These are phyloP conservation scores for Trachelus tabidus DNA, from an alignment of 2,888 invertebrate genomes.

Conservation along the genomic window DNA sequence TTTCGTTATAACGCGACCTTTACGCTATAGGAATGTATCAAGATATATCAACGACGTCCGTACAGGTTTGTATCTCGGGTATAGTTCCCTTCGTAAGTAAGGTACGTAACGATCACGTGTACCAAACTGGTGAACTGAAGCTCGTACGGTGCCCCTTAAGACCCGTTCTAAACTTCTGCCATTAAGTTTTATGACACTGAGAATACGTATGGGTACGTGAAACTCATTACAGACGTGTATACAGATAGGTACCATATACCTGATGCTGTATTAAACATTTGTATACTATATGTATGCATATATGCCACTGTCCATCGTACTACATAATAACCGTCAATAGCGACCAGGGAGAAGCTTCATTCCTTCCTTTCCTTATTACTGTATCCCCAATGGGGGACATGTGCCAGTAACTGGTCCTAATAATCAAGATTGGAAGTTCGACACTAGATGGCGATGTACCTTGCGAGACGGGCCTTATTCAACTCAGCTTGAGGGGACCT, in stretches of 20 bases:
- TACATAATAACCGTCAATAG: not conserved
- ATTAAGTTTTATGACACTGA: constrained; percentile 2
- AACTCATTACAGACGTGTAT: not conserved
- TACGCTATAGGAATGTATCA: not conserved
- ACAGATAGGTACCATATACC: not conserved
- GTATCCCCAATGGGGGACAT: too few relatives aligned
- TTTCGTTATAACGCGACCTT: not conserved
- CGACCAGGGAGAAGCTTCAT: too few relatives aligned
- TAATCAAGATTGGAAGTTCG: too few relatives aligned
- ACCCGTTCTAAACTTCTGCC: constrained; percentile 8
- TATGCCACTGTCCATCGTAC: not conserved
- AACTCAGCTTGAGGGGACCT: too few relatives aligned
- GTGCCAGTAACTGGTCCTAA: too few relatives aligned
- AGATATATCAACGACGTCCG: not conserved
- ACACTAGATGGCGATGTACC: too few relatives aligned
- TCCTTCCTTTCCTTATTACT: too few relatives aligned
- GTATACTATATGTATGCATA: not conserved
- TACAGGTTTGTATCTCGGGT: not conserved
- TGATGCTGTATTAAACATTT: not conserved
- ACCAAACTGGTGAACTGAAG: not conserved
- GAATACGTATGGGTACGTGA: not conserved
- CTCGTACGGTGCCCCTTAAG: constrained; percentile 1
- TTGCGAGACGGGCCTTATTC: too few relatives aligned
- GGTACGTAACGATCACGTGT: not conserved
- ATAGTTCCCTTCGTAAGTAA: not conserved